Conservation (phyloP, 2,797 vertebrate species). For the Clamator glandarius region DNA sequence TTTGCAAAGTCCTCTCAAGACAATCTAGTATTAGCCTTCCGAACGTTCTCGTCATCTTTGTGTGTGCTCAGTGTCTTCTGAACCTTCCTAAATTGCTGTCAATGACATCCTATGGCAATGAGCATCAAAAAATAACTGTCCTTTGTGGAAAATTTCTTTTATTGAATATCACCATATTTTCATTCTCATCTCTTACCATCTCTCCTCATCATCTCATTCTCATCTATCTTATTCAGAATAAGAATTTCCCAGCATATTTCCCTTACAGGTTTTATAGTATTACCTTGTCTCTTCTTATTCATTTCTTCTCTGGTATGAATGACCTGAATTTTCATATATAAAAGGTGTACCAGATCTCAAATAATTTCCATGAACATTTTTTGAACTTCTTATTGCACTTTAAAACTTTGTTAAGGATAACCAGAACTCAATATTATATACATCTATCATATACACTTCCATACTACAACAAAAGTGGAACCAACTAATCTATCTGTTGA, state of each 20-base stretch:
- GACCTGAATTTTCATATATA: neutral
- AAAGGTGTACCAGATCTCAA: neutral
- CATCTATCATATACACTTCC: no score
- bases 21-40: neutral
- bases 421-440: neutral
- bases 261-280: neutral
- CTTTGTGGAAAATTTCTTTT: neutral
- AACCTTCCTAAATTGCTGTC: neutral
- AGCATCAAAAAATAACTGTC: neutral
- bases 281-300: neutral
- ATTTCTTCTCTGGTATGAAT: neutral
- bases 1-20: neutral
- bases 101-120: neutral
- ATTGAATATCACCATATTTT: neutral
- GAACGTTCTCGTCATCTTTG: neutral
- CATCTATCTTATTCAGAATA: neutral
- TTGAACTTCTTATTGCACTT: neutral
- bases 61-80: neutral
- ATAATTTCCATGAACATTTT: neutral
- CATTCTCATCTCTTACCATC: neutral
- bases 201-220: neutral
- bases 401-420: neutral
- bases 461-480: neutral
- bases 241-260: neutral
- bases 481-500: neutral